phyloP scores from a whole-genome alignment of 2,113 vertebrate genomes.

The Catharus bicknelli region DNA sequence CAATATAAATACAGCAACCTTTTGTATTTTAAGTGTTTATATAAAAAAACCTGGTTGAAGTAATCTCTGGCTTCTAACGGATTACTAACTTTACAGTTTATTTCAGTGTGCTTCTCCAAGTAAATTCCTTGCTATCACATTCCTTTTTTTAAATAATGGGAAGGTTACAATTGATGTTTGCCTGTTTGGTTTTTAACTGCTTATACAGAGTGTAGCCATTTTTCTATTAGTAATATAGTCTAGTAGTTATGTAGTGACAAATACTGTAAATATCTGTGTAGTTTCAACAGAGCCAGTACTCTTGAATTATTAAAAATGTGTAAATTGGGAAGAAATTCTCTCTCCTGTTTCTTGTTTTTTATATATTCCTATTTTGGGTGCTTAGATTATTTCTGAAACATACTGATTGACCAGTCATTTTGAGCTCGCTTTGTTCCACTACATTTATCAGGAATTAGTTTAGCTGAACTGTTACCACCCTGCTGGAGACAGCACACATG shows the following conservation, averaged over 20 bases:
- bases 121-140: neutral
- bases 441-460: neutral
- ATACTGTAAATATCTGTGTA: neutral
- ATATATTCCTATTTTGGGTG: neutral
- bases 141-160: neutral
- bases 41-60: neutral
- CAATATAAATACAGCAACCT: neutral
- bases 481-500: neutral
- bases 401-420: neutral
- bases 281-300: neutral
- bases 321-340: neutral
- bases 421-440: accelerated
- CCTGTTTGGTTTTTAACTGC: neutral
- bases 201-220: neutral
- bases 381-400: neutral
- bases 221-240: neutral
- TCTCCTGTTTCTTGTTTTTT: neutral
- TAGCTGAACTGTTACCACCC: neutral
- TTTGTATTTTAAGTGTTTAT: neutral
- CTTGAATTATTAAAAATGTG: neutral
- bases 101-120: neutral
- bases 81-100: neutral
- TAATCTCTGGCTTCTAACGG: neutral
- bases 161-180: neutral
- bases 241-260: neutral